Conservation (phyloP, 1,140 invertebrate genomes). For the Pogonomyrmex barbatus region DNA sequence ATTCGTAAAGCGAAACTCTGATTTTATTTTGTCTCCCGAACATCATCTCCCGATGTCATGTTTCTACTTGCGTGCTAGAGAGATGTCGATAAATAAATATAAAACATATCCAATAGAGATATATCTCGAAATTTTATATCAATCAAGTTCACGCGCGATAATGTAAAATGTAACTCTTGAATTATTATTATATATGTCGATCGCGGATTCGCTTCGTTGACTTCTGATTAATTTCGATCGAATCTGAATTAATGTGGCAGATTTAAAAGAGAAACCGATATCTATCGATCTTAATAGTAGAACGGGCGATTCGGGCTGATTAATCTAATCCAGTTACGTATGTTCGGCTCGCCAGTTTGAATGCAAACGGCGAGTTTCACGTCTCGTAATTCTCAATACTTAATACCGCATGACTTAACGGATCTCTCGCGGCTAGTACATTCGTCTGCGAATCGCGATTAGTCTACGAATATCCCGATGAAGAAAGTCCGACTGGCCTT, state of each 20-base stretch:
- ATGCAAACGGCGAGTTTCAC: neutral
- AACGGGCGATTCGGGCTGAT: neutral
- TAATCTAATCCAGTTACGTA: conserved; percentile 30
- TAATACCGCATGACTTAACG: conserved; percentile 40
- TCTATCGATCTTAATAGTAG: conserved; percentile 8
- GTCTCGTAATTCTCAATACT: conserved; percentile 32
- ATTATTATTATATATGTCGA: neutral
- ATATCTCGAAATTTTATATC: neutral
- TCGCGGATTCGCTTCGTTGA: neutral
- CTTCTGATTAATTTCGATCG: conserved; percentile 29
- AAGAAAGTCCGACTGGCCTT: conserved; percentile 69
- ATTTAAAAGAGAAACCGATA: neutral
- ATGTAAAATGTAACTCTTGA: neutral
- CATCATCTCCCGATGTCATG: conserved; percentile 13
- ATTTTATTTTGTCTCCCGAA: neutral
- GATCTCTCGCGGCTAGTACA: conserved; percentile 40
- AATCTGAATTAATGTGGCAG: conserved; percentile 1
- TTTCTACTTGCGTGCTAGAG: no score
- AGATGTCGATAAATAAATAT: neutral
- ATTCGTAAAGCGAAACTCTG: conserved; percentile 40
- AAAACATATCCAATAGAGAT: neutral
- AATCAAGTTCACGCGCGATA: neutral
- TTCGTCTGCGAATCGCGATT: conserved; percentile 35
- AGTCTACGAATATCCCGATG: conserved; percentile 34
- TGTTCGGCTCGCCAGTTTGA: neutral